Evolutionary conservation across 1,140 invertebrate species (phyloP).

Genomic region (Bombus consobrinus): DNA sequence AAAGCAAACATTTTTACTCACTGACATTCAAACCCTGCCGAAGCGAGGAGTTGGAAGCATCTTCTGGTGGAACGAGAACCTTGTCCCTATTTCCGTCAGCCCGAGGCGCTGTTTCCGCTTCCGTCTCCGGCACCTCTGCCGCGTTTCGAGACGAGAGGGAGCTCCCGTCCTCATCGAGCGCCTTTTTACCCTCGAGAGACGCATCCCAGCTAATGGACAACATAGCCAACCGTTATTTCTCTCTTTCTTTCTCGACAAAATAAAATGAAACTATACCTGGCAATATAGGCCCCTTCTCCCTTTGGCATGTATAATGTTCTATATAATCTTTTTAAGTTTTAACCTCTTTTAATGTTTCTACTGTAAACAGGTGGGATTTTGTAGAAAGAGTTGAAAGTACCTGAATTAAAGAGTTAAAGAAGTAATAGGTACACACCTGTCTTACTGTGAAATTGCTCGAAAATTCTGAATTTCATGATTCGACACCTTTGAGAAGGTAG

Average conservation of each 20-base stretch:
- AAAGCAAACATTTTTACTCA: slow-evolving; percentile 56
- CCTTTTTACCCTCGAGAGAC: slow-evolving; percentile 69
- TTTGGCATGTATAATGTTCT: slow-evolving; percentile 17
- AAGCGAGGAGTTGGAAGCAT: slow-evolving; percentile 58
- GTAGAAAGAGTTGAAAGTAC: background rate
- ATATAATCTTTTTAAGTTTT: slow-evolving; percentile 22
- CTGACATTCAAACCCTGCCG: slow-evolving; percentile 55
- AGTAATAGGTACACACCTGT: too few relatives aligned
- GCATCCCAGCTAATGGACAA: slow-evolving; percentile 76
- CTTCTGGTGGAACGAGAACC: slow-evolving; percentile 58
- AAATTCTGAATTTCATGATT: too few relatives aligned
- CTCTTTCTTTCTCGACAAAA: slow-evolving; percentile 1
- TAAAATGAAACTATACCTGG: background rate
- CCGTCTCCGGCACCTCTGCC: slow-evolving; percentile 61
- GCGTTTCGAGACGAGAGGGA: slow-evolving; percentile 58
- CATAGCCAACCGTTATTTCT: slow-evolving; percentile 53
- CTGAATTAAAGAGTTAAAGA: background rate
- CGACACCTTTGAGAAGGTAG: too few relatives aligned
- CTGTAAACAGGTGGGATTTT: background rate
- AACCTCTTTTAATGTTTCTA: background rate
- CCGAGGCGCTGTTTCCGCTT: slow-evolving; percentile 63
- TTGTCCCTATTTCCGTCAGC: slow-evolving; percentile 71
- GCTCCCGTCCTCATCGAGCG: slow-evolving; percentile 66
- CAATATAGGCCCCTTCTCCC: background rate
- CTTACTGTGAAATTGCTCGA: too few relatives aligned